Percentiles rank a stretch among this genome's conserved stretches.
Conservation (phyloP, 2,113 vertebrate genomes). For the Megaceryle torquata region DNA sequence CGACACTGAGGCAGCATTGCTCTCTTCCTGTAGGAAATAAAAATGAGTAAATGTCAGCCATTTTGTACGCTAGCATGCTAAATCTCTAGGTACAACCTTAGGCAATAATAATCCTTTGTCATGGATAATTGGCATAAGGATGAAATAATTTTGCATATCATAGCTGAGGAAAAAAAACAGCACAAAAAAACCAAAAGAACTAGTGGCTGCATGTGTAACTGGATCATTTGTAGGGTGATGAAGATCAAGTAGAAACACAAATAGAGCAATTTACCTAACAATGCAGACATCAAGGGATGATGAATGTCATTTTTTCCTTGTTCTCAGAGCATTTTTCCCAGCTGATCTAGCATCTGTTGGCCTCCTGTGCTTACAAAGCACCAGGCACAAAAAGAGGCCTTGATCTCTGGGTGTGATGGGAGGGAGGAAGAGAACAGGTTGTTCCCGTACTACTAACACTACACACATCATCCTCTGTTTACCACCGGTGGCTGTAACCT, state of each 20-base stretch:
- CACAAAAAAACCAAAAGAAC: background rate
- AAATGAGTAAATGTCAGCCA: background rate
- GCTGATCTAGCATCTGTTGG: rapidly evolving
- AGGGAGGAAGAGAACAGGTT: background rate
- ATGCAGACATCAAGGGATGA: too few relatives aligned
- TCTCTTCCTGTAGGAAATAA: background rate
- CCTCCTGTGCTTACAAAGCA: background rate
- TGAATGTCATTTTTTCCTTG: background rate
- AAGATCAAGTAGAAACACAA: background rate
- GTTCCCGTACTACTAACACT: rapidly evolving
- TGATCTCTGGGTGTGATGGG: background rate
- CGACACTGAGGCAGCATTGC: background rate
- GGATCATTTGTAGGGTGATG: background rate
- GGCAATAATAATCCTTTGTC: background rate
- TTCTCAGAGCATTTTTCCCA: background rate
- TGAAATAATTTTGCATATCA: background rate
- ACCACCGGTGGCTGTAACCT: background rate
- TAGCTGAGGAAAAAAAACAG: background rate
- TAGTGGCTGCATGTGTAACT: background rate
- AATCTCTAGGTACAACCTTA: rapidly evolving
- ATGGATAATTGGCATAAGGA: background rate
- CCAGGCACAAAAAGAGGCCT: background rate
- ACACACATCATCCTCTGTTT: rapidly evolving
- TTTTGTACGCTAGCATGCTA: background rate
- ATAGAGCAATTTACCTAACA: background rate